phyloP scores from a whole-genome alignment of 2,797 vertebrate genomes.

The Enteromius afrohamiltoni region DNA sequence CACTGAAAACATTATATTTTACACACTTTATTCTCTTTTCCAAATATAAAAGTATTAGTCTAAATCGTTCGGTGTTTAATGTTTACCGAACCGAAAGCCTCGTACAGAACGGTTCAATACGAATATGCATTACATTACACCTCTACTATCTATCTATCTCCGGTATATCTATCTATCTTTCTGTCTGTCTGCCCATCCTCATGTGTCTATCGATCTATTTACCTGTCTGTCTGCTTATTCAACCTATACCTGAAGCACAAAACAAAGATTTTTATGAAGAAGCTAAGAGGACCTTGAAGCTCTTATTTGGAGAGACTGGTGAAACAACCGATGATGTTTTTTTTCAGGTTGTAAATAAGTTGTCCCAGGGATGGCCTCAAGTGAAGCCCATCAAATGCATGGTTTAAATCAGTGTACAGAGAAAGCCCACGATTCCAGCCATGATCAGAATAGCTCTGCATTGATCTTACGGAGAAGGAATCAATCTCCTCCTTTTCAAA shows the following conservation, averaged over 20 bases:
- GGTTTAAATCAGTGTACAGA: slow-evolving; percentile 42
- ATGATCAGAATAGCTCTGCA: slow-evolving; percentile 75
- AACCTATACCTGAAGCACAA: not conserved
- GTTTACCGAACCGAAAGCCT: too few relatives aligned
- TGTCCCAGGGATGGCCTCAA: slow-evolving; percentile 38
- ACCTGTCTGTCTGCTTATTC: too few relatives aligned
- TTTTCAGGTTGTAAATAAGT: not conserved
- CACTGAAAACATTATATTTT: too few relatives aligned
- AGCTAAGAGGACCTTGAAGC: not conserved
- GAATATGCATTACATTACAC: too few relatives aligned
- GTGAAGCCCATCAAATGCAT: slow-evolving; percentile 44
- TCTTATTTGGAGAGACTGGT: not conserved
- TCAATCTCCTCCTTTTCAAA: slow-evolving; percentile 47
- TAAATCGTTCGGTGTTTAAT: too few relatives aligned
- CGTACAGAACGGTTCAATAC: too few relatives aligned
- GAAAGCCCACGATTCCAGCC: slow-evolving; percentile 68
- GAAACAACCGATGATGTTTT: not conserved
- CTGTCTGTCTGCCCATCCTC: not conserved
- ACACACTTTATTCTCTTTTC: too few relatives aligned
- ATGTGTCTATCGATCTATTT: not conserved
- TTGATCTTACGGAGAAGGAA: slow-evolving; percentile 67
- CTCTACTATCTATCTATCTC: too few relatives aligned
- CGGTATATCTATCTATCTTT: not conserved
- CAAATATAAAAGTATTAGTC: too few relatives aligned
- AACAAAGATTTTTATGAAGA: not conserved